A percentile compares a stretch with the other conserved stretches of the same genome.
Evolutionary conservation across 2,113 vertebrate genomes (phyloP).

Genomic region (Alligator mississippiensis): DNA sequence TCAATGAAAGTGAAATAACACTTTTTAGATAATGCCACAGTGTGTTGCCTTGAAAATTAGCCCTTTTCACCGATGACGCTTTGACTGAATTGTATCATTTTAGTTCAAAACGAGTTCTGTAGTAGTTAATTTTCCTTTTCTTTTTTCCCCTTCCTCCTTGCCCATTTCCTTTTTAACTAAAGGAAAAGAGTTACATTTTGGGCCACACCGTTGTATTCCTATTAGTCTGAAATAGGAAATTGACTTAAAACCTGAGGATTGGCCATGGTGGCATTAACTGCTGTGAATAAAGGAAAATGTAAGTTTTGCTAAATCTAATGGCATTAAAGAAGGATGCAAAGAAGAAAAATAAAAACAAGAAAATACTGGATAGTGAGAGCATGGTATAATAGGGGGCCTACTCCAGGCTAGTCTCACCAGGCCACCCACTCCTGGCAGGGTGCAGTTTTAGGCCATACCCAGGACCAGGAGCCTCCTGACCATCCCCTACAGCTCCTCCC

Average conservation of each 20-base stretch:
- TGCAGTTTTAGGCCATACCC: too few species aligned
- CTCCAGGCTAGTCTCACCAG: too few species aligned
- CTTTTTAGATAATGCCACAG: neutral
- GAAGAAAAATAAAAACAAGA: neutral
- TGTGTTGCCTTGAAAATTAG: neutral
- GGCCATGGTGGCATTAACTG: neutral
- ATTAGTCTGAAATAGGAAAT: neutral
- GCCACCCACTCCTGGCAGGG: too few species aligned
- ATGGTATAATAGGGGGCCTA: too few species aligned
- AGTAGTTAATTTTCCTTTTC: neutral
- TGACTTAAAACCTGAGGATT: neutral
- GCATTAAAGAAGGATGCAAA: neutral
- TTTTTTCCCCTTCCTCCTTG: neutral
- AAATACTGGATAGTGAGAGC: neutral
- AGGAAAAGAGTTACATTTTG: neutral
- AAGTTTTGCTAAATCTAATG: neutral
- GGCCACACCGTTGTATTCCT: neutral
- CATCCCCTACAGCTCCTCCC: too few species aligned
- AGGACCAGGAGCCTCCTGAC: too few species aligned
- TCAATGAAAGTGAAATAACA: neutral
- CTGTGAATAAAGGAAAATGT: neutral
- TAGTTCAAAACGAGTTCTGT: neutral
- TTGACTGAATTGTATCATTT: neutral
- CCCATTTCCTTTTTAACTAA: neutral
- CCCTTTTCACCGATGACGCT: neutral